Evolutionary conservation across 2,888 invertebrate species (phyloP), one percentile per base, ranked within the genome.

Genomic region (Nycteola revayana): DNA sequence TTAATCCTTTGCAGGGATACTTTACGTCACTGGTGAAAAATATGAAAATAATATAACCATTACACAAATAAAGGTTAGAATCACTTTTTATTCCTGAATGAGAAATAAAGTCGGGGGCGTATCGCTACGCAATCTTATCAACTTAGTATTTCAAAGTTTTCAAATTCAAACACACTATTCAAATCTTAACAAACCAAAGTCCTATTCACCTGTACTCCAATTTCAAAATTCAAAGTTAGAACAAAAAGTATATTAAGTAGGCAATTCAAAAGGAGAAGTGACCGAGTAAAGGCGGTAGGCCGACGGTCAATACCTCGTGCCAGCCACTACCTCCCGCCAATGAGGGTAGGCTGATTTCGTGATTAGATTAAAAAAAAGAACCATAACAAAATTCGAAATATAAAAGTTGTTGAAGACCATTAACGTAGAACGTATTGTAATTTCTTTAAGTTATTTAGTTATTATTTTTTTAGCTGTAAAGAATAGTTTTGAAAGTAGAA

Each of bases 301-400:
- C 68, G 62, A 42, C 77, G 82, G 84, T 81, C 83, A 83, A 82
- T 82, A 82, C 70, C 54, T 66, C 65, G 84, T 84, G 67, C 79
- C 75, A 60, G 73, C 62, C 69, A 50, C 73, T 73, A 56, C 81
- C 84, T 73, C 52, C 68, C 78, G 61, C 73, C 63, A 59, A 63
- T 58, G 60, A 62, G 69, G 66, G 68, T 57, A 67, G 61, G 54
- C 61, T 66, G 78, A 77, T 79, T 71, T 56, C 72, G 67, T 74
- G 75, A 71, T 74, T 62, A 73, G 72, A 77, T 75, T 71, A 67
- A 70, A 75, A 71, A 58, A 67, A 60, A 37, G 63, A 68, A 64
- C 44, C 60, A 64, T 66, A 56, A n/a, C 45, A 42, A 49, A 61
- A 60, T 71, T 62, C 39, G 49, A 63, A 69, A 59, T 48, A 50